These are phyloP conservation scores for Chloroceryle inda DNA, from an alignment of 2,797 vertebrate genomes.

Conservation along the genomic window DNA sequence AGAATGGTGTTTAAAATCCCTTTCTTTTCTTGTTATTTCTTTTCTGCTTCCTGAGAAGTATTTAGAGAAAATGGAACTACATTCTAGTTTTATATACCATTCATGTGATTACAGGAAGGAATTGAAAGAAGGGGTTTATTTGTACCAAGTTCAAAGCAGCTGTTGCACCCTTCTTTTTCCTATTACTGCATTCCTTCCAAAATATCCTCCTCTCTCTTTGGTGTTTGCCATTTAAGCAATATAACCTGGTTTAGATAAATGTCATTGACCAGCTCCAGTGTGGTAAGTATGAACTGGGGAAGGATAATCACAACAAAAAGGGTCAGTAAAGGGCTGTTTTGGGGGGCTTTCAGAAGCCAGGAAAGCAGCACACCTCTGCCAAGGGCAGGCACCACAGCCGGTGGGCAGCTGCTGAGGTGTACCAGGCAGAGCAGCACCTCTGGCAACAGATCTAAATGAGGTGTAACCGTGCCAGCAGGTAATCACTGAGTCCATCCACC, in stretches of 20 bases:
- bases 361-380: too few species aligned
- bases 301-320: too few species aligned
- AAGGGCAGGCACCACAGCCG: too few species aligned
- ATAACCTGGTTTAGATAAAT: neutral
- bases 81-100: neutral
- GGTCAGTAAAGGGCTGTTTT: too few species aligned
- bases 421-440: too few species aligned
- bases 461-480: too few species aligned
- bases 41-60: neutral
- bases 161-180: neutral
- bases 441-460: too few species aligned
- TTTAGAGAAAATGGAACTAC: neutral
- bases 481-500: too few species aligned
- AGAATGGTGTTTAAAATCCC: neutral
- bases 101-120: constrained; percentile 7
- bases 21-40: neutral
- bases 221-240: neutral
- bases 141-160: neutral
- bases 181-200: neutral
- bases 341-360: too few species aligned
- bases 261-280: neutral
- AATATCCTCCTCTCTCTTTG: neutral
- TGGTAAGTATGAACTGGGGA: too few species aligned
- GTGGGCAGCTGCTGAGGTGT: too few species aligned
- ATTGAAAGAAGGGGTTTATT: neutral